Conservation (phyloP, 2,888 invertebrate genomes). For the Tortrix viridana region DNA sequence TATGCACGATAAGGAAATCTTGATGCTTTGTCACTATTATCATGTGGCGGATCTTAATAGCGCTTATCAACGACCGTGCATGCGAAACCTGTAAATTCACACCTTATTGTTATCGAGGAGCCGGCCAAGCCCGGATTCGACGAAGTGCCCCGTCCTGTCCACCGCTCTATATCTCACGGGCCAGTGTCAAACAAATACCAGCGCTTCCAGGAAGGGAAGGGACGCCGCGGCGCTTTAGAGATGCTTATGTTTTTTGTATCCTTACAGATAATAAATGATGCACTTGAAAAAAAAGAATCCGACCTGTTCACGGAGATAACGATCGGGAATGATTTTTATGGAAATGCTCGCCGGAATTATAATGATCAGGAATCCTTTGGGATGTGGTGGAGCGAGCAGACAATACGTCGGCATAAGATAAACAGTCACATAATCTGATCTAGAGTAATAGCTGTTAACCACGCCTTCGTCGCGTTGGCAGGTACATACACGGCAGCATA, state of each 20-base stretch:
- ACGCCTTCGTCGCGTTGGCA: constrained; percentile 23
- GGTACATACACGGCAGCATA: constrained; percentile 20
- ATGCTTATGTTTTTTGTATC: constrained; percentile 76
- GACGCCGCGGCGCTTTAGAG: constrained; percentile 79
- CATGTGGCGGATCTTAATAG: constrained; percentile 47
- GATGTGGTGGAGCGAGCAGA: constrained; percentile 79
- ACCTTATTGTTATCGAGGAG: constrained; percentile 65
- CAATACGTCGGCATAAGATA: constrained; percentile 77
- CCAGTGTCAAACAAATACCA: constrained; percentile 80
- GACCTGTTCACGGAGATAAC: constrained; percentile 82
- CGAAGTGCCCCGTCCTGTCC: constrained; percentile 63
- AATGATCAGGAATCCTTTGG: constrained; percentile 80
- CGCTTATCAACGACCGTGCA: constrained; percentile 51
- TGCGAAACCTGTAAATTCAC: constrained; percentile 68
- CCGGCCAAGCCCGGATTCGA: constrained; percentile 60
- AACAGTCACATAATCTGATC: constrained; percentile 56
- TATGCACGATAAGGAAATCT: constrained; percentile 17
- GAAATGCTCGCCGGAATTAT: constrained; percentile 81
- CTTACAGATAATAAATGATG: constrained; percentile 83
- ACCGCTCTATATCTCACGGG: constrained; percentile 77
- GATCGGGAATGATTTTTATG: constrained; percentile 82
- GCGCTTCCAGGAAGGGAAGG: constrained; percentile 80
- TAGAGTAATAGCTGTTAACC: constrained; percentile 48
- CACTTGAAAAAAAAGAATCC: constrained; percentile 77
- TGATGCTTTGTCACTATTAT: constrained; percentile 22